Percentiles rank a stretch among this genome's conserved stretches.
Conservation (phyloP, 2,797 vertebrate species). For the Fratercula arctica region DNA sequence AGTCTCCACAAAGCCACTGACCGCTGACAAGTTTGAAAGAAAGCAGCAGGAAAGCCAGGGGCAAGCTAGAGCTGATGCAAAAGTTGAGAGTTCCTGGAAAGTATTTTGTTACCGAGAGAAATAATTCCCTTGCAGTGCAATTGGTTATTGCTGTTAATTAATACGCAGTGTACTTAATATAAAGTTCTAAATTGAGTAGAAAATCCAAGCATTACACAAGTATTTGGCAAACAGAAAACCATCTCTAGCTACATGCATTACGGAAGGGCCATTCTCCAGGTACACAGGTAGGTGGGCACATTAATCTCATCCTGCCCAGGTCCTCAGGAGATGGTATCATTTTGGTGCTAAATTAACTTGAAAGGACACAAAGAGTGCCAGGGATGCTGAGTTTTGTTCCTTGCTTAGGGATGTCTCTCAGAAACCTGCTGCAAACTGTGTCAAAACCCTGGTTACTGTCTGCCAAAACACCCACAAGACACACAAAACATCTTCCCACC, state of each 20-base stretch:
- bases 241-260: background rate
- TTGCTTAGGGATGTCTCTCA: fast-evolving
- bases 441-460: background rate
- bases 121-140: background rate
- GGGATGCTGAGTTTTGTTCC: background rate
- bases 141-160: background rate
- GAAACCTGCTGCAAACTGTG: background rate
- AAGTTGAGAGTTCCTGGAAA: background rate
- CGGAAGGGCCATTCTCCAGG: background rate
- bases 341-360: background rate
- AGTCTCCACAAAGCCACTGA: background rate
- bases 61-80: background rate
- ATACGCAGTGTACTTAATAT: background rate
- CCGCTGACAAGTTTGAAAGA: background rate
- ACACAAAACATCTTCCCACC: background rate
- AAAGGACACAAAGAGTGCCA: background rate
- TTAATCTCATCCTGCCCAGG: background rate
- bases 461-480: background rate
- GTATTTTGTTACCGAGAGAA: background rate
- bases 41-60: background rate
- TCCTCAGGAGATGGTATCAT: background rate
- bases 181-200: background rate
- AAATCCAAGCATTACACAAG: background rate
- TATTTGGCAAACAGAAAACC: background rate
- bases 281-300: background rate